Evolutionary conservation across 2,113 vertebrate species (phyloP).

Genomic region (Phrynosoma blainvillii): DNA sequence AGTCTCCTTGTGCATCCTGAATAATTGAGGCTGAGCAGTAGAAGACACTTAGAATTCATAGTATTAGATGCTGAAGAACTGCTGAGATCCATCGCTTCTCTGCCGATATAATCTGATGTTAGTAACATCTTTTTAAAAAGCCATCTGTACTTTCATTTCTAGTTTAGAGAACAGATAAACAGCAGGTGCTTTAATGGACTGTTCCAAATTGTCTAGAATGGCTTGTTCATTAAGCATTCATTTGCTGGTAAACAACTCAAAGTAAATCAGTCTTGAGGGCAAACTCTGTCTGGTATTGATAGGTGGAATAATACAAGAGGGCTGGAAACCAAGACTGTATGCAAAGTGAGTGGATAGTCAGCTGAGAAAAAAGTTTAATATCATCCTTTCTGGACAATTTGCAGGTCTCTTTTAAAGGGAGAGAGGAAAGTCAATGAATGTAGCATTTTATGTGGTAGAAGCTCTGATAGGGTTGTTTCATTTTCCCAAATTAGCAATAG

Average conservation of each 20-base stretch:
- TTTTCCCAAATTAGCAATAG: background rate
- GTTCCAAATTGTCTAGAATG: slow-evolving; percentile 40
- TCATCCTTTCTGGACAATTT: background rate
- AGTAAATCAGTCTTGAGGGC: slow-evolving; percentile 64
- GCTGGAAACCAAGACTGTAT: background rate
- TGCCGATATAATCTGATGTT: slow-evolving; percentile 47
- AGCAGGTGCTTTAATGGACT: slow-evolving; percentile 46
- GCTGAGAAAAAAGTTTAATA: background rate
- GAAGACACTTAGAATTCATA: slow-evolving; percentile 47
- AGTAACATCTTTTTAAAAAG: background rate
- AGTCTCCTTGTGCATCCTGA: slow-evolving; percentile 41
- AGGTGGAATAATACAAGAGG: slow-evolving; percentile 43
- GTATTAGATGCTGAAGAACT: slow-evolving; percentile 41
- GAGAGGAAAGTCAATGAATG: background rate
- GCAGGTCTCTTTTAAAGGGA: background rate
- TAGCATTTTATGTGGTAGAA: background rate
- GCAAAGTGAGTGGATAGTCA: slow-evolving; percentile 18
- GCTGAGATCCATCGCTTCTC: slow-evolving; percentile 42
- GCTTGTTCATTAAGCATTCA: slow-evolving; percentile 43
- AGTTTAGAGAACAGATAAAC: slow-evolving; percentile 3
- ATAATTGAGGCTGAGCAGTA: slow-evolving; percentile 47
- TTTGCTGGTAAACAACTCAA: slow-evolving; percentile 49
- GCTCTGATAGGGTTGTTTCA: too few species aligned
- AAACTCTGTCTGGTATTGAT: slow-evolving; percentile 50
- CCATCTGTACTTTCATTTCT: slow-evolving; percentile 37